A percentile compares a stretch with the other conserved stretches of the same genome.
Evolutionary conservation across 2,888 invertebrate species (phyloP).

Genomic region (Ichneumoninae sp.): DNA sequence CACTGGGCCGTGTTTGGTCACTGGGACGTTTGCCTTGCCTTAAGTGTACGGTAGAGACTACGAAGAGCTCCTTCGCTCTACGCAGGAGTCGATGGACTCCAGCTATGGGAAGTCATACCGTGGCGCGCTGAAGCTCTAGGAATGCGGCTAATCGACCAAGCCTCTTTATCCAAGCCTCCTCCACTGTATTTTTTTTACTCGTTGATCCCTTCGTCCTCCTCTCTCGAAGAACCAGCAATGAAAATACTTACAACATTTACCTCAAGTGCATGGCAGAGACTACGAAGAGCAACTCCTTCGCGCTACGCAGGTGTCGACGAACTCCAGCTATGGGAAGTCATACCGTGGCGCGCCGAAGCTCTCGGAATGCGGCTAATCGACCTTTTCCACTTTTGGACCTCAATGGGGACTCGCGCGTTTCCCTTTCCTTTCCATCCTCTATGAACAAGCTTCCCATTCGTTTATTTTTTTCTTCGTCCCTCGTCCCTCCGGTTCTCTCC

Average conservation of each 20-base stretch:
- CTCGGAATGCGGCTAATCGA: conserved; percentile 50
- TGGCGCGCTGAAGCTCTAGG: conserved; percentile 12
- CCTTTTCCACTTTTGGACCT: conserved; percentile 62
- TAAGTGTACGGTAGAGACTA: too few relatives aligned
- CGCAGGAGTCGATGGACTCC: background rate
- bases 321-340: conserved; percentile 33
- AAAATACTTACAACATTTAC: background rate
- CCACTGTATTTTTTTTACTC: background rate
- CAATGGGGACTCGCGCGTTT: conserved; percentile 8
- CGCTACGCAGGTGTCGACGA: background rate
- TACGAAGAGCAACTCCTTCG: background rate
- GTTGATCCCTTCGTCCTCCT: background rate
- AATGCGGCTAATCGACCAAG: conserved; percentile 56
- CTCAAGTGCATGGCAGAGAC: too few relatives aligned
- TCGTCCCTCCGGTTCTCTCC: conserved; percentile 26
- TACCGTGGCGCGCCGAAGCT: conserved; percentile 27
- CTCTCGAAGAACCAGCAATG: background rate
- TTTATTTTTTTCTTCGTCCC: conserved; percentile 7
- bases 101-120: conserved; percentile 42
- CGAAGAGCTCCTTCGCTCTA: background rate
- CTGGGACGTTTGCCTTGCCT: too few relatives aligned
- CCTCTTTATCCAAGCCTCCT: too few relatives aligned
- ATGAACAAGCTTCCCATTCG: conserved; percentile 34
- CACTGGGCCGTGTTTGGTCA: too few relatives aligned
- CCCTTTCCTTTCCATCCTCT: conserved; percentile 47